These are phyloP conservation scores for Acanthosepion pharaonis DNA, from an alignment of 2,888 invertebrate genomes.

Conservation along the genomic window DNA sequence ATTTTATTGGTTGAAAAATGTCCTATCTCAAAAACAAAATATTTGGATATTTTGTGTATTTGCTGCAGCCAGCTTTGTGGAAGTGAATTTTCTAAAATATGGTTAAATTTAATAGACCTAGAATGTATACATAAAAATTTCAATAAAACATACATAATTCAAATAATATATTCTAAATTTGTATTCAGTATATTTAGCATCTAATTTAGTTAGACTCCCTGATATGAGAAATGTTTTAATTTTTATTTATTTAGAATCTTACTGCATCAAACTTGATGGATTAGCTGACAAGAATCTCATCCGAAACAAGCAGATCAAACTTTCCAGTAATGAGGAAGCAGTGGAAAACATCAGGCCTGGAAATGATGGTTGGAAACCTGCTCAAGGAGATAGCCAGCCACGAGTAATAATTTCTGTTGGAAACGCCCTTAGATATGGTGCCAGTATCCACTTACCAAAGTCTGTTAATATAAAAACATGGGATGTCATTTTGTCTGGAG, in stretches of 20 bases:
- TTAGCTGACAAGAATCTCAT: background rate
- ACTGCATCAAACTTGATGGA: slow-evolving; percentile 12
- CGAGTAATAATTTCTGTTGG: slow-evolving; percentile 33
- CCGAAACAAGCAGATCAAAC: background rate
- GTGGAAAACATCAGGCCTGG: background rate
- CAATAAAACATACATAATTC: no score
- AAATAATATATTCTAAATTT: no score
- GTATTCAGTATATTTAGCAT: no score
- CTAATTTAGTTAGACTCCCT: background rate
- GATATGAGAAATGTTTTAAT: background rate
- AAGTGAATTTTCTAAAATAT: no score
- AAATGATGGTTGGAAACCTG: background rate
- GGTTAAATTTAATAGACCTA: no score
- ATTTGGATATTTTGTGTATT: no score
- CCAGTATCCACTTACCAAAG: background rate
- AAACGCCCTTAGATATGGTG: background rate
- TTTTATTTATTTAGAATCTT: slow-evolving; percentile 21
- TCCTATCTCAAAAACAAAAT: no score
- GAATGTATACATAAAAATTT: no score
- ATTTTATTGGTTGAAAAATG: no score
- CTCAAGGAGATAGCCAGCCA: background rate
- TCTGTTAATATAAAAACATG: background rate
- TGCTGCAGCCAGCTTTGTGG: no score
- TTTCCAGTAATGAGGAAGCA: background rate
- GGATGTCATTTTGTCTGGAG: slow-evolving; percentile 20